Conservation (phyloP, 2,888 invertebrate species). For the Danaus chrysippus region DNA sequence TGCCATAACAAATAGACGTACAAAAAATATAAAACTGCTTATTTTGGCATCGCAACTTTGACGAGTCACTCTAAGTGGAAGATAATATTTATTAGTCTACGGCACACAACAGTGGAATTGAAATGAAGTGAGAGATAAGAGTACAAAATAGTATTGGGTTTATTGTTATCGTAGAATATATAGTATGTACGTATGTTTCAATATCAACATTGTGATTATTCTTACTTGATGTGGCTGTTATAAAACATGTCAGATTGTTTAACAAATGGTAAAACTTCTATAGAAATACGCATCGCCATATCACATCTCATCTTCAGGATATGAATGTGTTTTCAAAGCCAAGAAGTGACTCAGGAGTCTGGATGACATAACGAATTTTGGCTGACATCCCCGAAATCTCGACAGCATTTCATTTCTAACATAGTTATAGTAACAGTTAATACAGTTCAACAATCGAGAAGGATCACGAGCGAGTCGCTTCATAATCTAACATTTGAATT, state of each 20-base stretch:
- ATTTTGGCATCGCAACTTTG: conserved; percentile 29
- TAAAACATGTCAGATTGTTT: not conserved
- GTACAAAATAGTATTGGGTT: not conserved
- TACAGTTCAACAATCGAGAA: no score
- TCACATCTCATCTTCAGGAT: conserved; percentile 1
- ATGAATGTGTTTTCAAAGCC: conserved; percentile 2
- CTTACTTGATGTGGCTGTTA: not conserved
- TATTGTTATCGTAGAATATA: no score
- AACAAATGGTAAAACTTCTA: conserved; percentile 4
- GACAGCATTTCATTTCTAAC: no score
- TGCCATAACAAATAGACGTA: conserved; percentile 27
- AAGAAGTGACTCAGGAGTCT: not conserved
- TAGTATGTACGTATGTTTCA: no score
- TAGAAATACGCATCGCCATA: not conserved
- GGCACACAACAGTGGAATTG: conserved; percentile 1
- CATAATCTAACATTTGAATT: conserved; percentile 5
- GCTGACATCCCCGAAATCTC: no score
- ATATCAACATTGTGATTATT: no score
- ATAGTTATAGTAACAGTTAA: no score
- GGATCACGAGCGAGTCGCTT: no score
- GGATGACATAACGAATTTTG: no score
- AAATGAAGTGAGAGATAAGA: not conserved
- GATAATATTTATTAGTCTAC: conserved; percentile 25
- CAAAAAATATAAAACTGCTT: conserved; percentile 29
- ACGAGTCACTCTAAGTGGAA: conserved; percentile 28